A percentile compares a stretch with the other conserved stretches of the same genome.
Evolutionary conservation across 2,888 invertebrate genomes (phyloP).

Genomic region (Eupeodes latifasciatus): DNA sequence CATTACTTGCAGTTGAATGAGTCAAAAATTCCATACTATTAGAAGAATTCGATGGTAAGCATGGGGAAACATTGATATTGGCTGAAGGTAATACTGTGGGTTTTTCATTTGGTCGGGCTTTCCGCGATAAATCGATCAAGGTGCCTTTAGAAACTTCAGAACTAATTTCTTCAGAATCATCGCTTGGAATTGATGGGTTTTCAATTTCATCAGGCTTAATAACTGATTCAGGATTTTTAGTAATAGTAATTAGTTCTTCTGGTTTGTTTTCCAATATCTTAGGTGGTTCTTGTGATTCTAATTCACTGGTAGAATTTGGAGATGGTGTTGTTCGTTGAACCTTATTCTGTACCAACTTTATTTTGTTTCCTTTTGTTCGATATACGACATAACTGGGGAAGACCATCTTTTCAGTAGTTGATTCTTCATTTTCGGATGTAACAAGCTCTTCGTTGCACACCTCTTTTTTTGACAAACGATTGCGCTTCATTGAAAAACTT

Average conservation of each 20-base stretch:
- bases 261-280: background rate
- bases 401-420: background rate
- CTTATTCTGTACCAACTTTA: background rate
- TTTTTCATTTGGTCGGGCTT: background rate
- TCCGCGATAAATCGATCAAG: background rate
- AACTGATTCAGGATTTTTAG: background rate
- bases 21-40: conserved; percentile 15
- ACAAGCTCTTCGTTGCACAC: background rate
- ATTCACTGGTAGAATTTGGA: background rate
- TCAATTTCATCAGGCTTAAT: background rate
- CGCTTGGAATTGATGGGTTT: background rate
- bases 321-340: too few species aligned
- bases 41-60: background rate
- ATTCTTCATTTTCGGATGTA: background rate
- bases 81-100: background rate
- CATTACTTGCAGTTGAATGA: background rate
- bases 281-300: background rate
- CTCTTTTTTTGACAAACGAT: too few species aligned
- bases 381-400: background rate
- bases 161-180: background rate
- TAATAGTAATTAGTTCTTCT: background rate
- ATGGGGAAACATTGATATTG: background rate
- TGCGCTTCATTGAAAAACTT: background rate
- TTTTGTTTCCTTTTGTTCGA: background rate
- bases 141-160: background rate